phyloP scores from a whole-genome alignment of 2,888 invertebrate species.

The Thereva unica region DNA sequence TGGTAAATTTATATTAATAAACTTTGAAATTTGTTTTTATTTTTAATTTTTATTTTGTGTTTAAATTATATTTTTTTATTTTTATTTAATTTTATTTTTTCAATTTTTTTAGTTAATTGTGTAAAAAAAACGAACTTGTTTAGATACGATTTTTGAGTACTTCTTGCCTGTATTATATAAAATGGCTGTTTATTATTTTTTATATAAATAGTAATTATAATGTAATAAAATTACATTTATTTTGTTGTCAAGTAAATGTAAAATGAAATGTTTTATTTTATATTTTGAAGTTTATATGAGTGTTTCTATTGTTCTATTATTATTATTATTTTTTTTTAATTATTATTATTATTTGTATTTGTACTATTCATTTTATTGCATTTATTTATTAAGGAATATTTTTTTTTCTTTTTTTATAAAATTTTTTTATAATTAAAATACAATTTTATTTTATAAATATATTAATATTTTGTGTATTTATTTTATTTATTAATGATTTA shows the following conservation, averaged over 20 bases:
- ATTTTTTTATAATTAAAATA: constrained; percentile 26
- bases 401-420: constrained; percentile 24
- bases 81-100: constrained; percentile 28
- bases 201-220: constrained; percentile 27
- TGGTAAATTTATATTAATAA: constrained; percentile 5
- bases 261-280: constrained; percentile 23
- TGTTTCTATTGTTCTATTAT: constrained; percentile 20
- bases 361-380: constrained; percentile 30
- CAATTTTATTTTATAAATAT: constrained; percentile 1
- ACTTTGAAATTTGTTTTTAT: constrained; percentile 13
- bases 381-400: constrained; percentile 34
- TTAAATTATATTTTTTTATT: constrained; percentile 25
- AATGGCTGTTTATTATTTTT: constrained; percentile 39
- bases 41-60: constrained; percentile 9
- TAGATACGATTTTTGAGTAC: constrained; percentile 17
- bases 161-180: constrained; percentile 42
- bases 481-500: no score
- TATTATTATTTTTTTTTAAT: constrained; percentile 11
- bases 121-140: constrained; percentile 10
- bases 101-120: constrained; percentile 15
- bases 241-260: constrained; percentile 25
- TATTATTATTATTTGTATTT: constrained; percentile 19
- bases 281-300: constrained; percentile 29
- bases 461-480: no score
- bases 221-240: constrained; percentile 14